A percentile compares a stretch with the other conserved stretches of the same genome.
Conservation (phyloP, 1,140 invertebrate species). For the Holcopasites calliopsidis region DNA sequence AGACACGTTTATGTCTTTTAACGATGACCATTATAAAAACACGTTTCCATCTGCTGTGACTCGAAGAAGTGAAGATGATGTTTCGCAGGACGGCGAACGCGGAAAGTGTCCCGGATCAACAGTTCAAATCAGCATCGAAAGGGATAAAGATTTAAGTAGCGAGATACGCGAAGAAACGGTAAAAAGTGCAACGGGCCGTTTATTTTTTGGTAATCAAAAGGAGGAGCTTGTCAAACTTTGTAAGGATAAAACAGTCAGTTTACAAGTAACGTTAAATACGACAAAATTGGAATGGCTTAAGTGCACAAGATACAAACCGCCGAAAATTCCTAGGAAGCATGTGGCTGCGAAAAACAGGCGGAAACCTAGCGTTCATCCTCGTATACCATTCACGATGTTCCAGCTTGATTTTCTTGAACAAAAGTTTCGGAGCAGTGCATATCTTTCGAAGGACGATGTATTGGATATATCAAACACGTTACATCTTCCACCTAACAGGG, state of each 20-base stretch:
- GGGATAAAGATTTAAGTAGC: too few species aligned
- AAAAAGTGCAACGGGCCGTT: neutral
- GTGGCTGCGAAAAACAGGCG: constrained; percentile 73
- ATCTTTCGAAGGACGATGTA: constrained; percentile 78
- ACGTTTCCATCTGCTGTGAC: neutral
- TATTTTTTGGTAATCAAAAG: neutral
- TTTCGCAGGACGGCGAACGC: neutral
- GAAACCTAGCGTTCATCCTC: constrained; percentile 81
- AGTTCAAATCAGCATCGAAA: neutral
- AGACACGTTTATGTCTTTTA: neutral
- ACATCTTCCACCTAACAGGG: constrained; percentile 20
- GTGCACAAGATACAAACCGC: constrained; percentile 87
- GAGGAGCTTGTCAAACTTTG: neutral
- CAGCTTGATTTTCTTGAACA: constrained; percentile 82
- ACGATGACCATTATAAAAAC: neutral
- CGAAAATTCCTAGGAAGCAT: constrained; percentile 85
- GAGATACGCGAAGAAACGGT: neutral
- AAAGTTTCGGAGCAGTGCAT: constrained; percentile 82
- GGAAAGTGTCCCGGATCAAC: neutral
- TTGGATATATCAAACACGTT: neutral
- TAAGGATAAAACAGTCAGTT: neutral
- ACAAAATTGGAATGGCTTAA: constrained; percentile 82
- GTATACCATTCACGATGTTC: constrained; percentile 83
- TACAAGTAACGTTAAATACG: neutral
- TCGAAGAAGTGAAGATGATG: neutral